A percentile compares a stretch with the other conserved stretches of the same genome.
phyloP scores from a whole-genome alignment of 2,888 invertebrate genomes.

The Gymnoscelis rufifasciata region DNA sequence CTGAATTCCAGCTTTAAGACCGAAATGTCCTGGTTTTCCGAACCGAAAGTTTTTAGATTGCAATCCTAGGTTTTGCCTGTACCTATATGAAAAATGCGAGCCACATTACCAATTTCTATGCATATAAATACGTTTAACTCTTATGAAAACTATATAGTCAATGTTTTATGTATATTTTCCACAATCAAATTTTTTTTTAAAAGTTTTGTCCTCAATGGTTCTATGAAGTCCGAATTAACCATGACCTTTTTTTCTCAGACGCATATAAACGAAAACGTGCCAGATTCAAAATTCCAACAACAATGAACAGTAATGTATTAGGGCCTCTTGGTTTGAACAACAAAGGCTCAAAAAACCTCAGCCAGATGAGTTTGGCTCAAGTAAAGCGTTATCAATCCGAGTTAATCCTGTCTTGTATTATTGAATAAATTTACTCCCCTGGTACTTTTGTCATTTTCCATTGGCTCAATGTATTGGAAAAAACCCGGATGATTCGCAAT shows the following conservation, averaged over 20 bases:
- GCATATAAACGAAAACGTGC: conserved; percentile 27
- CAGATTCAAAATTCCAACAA: conserved; percentile 30
- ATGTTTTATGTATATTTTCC: too few relatives aligned
- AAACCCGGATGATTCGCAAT: conserved; percentile 39
- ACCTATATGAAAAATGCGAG: too few relatives aligned
- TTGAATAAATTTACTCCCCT: conserved; percentile 65
- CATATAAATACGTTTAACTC: too few relatives aligned
- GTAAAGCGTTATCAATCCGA: conserved; percentile 63
- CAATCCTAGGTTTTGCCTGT: too few relatives aligned
- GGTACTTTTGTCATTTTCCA: conserved; percentile 52
- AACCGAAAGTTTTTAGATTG: too few relatives aligned
- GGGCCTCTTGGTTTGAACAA: conserved; percentile 8
- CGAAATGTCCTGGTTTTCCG: too few relatives aligned
- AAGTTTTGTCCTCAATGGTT: too few relatives aligned
- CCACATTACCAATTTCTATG: too few relatives aligned
- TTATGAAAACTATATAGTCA: too few relatives aligned
- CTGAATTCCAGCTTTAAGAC: too few relatives aligned
- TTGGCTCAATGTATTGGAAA: conserved; percentile 47
- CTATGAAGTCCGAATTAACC: too few relatives aligned
- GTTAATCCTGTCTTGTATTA: conserved; percentile 69
- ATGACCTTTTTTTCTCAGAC: conserved; percentile 14
- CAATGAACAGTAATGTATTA: conserved; percentile 11
- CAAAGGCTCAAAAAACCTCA: conserved; percentile 52
- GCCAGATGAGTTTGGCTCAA: conserved; percentile 58
- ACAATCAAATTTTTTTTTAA: too few relatives aligned